Evolutionary conservation across 2,888 invertebrate genomes (phyloP), one percentile per base, ranked within the genome.

Genomic region (Oscheius sp.): DNA sequence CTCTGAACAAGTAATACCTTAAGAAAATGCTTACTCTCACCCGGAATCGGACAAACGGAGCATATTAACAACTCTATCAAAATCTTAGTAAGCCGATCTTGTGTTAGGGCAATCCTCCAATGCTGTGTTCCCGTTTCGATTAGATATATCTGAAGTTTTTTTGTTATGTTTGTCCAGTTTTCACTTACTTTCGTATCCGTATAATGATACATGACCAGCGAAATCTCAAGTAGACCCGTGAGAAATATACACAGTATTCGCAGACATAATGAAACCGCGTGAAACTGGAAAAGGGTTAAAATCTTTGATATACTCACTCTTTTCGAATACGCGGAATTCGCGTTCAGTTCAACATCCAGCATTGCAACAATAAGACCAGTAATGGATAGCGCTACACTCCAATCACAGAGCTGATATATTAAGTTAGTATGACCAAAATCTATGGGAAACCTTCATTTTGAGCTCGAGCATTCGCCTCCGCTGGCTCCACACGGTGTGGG

Each of bases 81-180:
- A 2, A 79, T 74, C 80, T 90, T 90, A 50, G 89, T 93, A 91
- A 96, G 94, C 91, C 98, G 93, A 91, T 96, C 95, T 94, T 95
- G 95, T 86, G 97, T 97, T 94, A 99, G 96, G 89, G 97, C 97
- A 92, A 99, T 97, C 90, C 97, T 93, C 97, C 98, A 98, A 92
- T 98, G 97, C 91, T 98, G 96, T 85, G 97, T 96, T 92, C 98
- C 98, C 93, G 99, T 99, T 93, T 99, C 98, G 92, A 98, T 96
- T 94, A 98, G 96, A 93, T 98, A 97, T 92, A 99, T 93, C 97
- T 99, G 93, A 59, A 92, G 75, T 9, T 59, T 65, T n/a, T 53
- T 10, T 13, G 13, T 11, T 55, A 35, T 29, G 21, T 53, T 37
- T 33, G 0, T 10, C 11, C 5, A 65, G 53, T 5, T 3, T 11